Base-by-base conservation (phyloP, 1,140 invertebrate genomes). In the Calliopsis andreniformis region DNA sequence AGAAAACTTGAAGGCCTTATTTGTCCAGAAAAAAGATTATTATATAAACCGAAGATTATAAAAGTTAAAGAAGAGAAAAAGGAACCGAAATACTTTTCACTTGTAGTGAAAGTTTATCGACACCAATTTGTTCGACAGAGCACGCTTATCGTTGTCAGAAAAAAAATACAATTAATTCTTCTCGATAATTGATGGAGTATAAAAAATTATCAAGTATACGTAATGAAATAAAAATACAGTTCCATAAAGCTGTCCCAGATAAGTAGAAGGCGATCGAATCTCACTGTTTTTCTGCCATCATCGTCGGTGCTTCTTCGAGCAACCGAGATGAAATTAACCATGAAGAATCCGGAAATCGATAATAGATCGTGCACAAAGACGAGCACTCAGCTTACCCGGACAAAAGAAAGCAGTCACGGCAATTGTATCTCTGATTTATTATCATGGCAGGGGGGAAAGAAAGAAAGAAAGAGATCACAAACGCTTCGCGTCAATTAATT, bases 351-450 rank as follows among this genome's bases (percentile, higher is more conserved):
- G 20, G 42, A 67, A 32, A 25, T 35, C 16, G 59, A 75, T 79
- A 67, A 63, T 25, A 10, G 16, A 28, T 56, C n/a, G n/a, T 30
- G 35, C 39, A 59, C 45, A 35, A 64, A 47, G 43, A 28, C n/a
- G 25, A 42, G 18, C 12, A 1, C 47, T 35, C 14, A 18, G 63
- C 51, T 32, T 42, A 14, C 2, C 28, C 1, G 45, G n/a, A 80
- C 53, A 64, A 80, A 80, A 67, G 56, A 28, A 12, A 49, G 42
- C 42, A 16, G 20, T 55, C 51, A 8, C 30, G 20, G 20, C 39
- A 7, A 63, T 68, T 51, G 32, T 35, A 20, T 39, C 43, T 32
- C 42, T 32, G 55, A 78, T 69, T 73, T 64, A 30, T 83, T 51
- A 61, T 63, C 49, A 42, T 43, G 42, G 28, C n/a, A 42, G 47